Percentiles rank a stretch among this genome's conserved stretches.
These are phyloP conservation scores for Phymorhynchus buccinoides DNA, from an alignment of 1,140 invertebrate genomes.

Conservation along the genomic window DNA sequence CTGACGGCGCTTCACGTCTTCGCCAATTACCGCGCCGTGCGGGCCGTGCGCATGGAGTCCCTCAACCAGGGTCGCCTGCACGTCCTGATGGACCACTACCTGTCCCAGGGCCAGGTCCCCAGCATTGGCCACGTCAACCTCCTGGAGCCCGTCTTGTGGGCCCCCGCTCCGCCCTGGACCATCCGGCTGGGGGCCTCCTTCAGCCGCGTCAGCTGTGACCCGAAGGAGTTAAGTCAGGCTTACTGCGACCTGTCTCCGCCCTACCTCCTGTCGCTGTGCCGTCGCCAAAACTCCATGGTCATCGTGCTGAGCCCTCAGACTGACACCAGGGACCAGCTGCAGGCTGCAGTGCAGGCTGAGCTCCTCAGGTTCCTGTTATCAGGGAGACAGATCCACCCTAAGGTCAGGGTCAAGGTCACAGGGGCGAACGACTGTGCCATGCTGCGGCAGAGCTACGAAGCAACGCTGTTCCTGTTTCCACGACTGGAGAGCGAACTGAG, in stretches of 20 bases:
- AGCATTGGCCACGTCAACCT: slow-evolving; percentile 57
- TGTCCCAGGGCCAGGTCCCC: slow-evolving; percentile 65
- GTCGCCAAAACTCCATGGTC: background rate
- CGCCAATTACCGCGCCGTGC: slow-evolving; percentile 90
- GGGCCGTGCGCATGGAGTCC: slow-evolving; percentile 81
- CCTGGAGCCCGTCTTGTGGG: slow-evolving; percentile 65
- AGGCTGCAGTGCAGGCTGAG: slow-evolving; percentile 28
- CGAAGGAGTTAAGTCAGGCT: background rate
- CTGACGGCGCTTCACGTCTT: slow-evolving; percentile 88
- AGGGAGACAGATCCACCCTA: background rate
- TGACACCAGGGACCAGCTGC: background rate
- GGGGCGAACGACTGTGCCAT: background rate
- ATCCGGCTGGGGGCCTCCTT: background rate
- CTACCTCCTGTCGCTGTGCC: background rate
- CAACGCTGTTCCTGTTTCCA: background rate
- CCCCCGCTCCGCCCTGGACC: background rate
- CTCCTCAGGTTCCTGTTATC: background rate
- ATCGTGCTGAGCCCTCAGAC: slow-evolving; percentile 15
- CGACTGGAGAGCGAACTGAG: background rate
- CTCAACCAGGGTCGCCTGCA: slow-evolving; percentile 86
- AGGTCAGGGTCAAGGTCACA: background rate
- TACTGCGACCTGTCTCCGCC: background rate
- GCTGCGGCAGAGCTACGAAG: slow-evolving; percentile 11
- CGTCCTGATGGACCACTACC: slow-evolving; percentile 79
- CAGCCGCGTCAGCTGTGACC: background rate